Percentiles rank a stretch among this genome's conserved stretches.
phyloP scores from a whole-genome alignment of 1,140 invertebrate genomes.

The Carposina sasakii region DNA sequence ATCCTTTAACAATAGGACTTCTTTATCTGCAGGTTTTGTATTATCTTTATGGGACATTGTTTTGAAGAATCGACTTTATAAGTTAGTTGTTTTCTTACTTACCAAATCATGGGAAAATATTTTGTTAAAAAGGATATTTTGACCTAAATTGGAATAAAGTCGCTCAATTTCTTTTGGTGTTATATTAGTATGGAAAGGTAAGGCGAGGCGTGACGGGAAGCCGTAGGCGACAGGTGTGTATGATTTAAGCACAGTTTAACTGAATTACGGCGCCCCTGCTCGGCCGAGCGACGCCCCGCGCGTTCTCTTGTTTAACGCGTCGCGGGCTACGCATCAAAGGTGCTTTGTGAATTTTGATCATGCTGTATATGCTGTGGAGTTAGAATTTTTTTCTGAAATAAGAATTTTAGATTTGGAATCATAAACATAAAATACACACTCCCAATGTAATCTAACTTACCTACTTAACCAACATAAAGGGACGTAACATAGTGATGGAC shows the following conservation, averaged over 20 bases:
- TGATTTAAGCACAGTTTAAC: conserved; percentile 44
- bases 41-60: no score
- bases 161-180: no score
- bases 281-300: conserved; percentile 15
- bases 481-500: no score
- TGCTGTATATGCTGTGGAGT: conserved; percentile 26
- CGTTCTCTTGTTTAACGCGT: conserved; percentile 39
- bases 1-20: conserved; percentile 35
- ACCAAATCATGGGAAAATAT: no score
- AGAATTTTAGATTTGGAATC: background rate
- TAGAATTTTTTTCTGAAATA: conserved; percentile 2
- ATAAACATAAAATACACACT: background rate
- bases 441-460: background rate
- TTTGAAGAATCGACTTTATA: no score
- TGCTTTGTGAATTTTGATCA: conserved; percentile 14
- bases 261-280: conserved; percentile 42
- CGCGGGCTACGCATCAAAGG: conserved; percentile 37
- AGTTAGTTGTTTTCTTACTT: no score
- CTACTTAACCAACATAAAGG: no score
- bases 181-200: no score
- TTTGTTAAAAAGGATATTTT: no score
- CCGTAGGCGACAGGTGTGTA: conserved; percentile 1
- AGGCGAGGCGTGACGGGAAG: no score
- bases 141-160: no score
- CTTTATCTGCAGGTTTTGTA: no score